phyloP scores from a whole-genome alignment of 2,113 vertebrate genomes.

The Callospermophilus lateralis region DNA sequence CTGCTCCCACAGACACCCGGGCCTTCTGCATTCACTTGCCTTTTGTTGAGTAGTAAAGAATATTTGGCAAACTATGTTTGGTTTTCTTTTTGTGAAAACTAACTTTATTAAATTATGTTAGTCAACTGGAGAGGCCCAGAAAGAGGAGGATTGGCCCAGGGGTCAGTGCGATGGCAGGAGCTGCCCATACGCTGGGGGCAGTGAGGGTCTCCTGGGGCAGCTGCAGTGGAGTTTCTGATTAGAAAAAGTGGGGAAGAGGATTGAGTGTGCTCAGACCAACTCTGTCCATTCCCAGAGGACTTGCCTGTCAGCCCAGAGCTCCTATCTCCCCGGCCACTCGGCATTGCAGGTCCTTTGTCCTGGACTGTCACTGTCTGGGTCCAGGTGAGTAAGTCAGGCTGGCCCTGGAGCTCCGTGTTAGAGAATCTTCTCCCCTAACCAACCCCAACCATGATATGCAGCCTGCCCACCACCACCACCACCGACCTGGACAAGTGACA shows the following conservation, averaged over 20 bases:
- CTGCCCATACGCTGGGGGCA: too few species aligned
- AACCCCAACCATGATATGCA: too few species aligned
- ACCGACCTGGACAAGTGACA: not conserved
- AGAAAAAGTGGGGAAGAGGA: too few species aligned
- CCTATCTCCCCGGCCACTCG: accelerated
- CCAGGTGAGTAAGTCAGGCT: not conserved
- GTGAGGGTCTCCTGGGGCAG: not conserved
- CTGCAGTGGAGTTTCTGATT: not conserved
- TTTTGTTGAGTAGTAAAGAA: not conserved
- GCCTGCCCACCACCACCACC: not conserved
- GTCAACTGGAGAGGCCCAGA: not conserved
- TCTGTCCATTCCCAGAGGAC: too few species aligned
- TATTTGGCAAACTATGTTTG: not conserved
- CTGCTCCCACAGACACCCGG: not conserved
- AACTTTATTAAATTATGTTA: not conserved
- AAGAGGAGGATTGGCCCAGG: too few species aligned
- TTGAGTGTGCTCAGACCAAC: not conserved
- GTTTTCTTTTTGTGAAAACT: not conserved
- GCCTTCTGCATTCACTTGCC: not conserved
- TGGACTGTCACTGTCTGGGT: too few species aligned
- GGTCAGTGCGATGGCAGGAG: not conserved
- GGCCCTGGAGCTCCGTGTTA: not conserved
- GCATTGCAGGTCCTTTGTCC: accelerated
- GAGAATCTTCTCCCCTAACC: not conserved
- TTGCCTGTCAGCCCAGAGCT: not conserved